Evolutionary conservation across 2,888 invertebrate species (phyloP).

Genomic region (Pyrrhosoma nymphula): DNA sequence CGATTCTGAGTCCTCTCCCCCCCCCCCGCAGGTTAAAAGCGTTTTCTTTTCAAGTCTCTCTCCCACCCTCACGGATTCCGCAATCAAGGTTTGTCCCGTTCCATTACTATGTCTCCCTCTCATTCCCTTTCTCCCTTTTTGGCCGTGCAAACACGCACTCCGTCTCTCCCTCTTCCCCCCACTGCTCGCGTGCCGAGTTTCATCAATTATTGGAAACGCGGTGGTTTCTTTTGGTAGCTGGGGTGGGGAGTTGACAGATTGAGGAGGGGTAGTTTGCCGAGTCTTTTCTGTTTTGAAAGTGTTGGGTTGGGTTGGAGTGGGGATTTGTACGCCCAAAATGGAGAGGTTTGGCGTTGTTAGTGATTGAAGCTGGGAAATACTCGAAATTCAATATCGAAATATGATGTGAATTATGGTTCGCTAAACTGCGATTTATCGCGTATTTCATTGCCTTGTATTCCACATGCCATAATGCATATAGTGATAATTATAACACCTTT

Average conservation of each 20-base stretch:
- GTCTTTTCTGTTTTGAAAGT: too few species aligned
- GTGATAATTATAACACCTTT: too few species aligned
- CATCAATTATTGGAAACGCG: slow-evolving; percentile 26
- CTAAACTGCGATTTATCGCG: too few species aligned
- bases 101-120: background rate
- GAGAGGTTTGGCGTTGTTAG: background rate
- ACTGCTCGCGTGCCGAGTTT: background rate
- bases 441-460: too few species aligned
- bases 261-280: background rate
- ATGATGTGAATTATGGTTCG: too few species aligned
- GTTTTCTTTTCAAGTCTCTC: background rate
- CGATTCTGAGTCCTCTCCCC: too few species aligned
- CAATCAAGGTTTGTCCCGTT: background rate
- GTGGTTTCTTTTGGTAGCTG: background rate
- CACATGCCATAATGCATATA: too few species aligned
- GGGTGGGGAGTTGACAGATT: background rate
- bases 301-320: background rate
- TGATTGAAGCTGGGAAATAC: background rate
- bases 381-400: too few species aligned
- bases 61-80: background rate
- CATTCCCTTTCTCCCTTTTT: background rate
- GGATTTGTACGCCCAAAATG: background rate
- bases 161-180: background rate
- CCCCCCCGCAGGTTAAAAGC: background rate
- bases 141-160: too few species aligned